Evolutionary conservation across 53 echinoderm and acorn worm genomes (phyloP), one percentile per base, ranked within the genome.

Genomic region (Henricia sp.): DNA sequence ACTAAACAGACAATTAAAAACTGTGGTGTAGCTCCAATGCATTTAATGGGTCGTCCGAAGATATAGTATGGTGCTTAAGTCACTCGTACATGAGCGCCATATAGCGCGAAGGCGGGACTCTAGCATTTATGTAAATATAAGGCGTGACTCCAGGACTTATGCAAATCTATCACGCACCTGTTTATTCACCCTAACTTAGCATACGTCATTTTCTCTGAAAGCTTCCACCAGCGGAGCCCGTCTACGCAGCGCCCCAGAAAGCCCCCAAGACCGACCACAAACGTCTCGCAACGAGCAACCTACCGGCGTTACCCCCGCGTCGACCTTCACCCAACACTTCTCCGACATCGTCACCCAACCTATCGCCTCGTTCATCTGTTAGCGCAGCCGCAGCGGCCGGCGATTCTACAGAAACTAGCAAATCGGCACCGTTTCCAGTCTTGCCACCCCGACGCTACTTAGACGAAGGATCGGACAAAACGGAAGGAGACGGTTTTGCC

Each of bases 241-340:
- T 91, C 84, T 88, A 88, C 27, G 91, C 91, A 0, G 88, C 91
- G 23, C 91, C 91, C 0, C 88, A 71, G 43, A 91, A 82, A 30
- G 60, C 14, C 41, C 9, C 53, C 24, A 36, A 38, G 68, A 37
- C 23, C 29, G 36, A 68, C 1, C 69, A 36, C 42, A 87, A 42
- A 62, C 33, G 56, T 1, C 25, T 17, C 11, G 75, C 52, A 0
- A 29, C 37, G 11, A 63, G 57, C 48, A 72, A 39, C 6, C 21
- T 54, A 20, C 91, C 91, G 6, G 88, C 65, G 34, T 63, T 91
- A 3, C 91, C 91, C 40, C 91, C 91, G 6, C 78, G 87, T 27
- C 56, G 83, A 6, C 84, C 84, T 19, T 91, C 91, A 14, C 91
- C 88, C 19, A 32, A 54, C 58, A 58, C 42, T 54, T 91, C 91